Percentiles rank a stretch among this genome's conserved stretches.
Evolutionary conservation across 2,113 vertebrate species (phyloP).

Genomic region (Lethenteron camtschaticum): DNA sequence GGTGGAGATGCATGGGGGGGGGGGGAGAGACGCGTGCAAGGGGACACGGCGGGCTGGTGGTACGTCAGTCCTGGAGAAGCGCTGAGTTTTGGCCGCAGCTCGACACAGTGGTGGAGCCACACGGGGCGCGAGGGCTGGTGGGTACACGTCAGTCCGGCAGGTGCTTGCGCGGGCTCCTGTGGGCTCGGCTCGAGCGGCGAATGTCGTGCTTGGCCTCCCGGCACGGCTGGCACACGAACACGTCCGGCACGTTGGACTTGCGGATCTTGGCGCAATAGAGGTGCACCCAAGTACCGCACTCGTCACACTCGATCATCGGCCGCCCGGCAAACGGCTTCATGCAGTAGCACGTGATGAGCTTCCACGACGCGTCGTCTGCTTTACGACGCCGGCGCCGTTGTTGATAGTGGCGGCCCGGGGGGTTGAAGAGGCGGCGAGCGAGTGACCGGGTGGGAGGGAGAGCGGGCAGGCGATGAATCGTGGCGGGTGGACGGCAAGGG

Average conservation of each 20-base stretch:
- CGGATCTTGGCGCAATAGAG: conserved; percentile 93
- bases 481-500: too few relatives aligned
- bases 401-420: too few relatives aligned
- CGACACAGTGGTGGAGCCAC: too few relatives aligned
- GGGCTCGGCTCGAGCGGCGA: conserved; percentile 73
- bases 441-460: too few relatives aligned
- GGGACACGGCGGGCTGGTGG: too few relatives aligned
- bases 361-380: conserved; percentile 86
- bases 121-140: too few relatives aligned
- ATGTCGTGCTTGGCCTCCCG: conserved; percentile 63
- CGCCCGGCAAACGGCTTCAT: conserved; percentile 88
- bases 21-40: too few relatives aligned
- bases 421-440: too few relatives aligned
- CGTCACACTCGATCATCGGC: conserved; percentile 90
- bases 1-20: too few relatives aligned
- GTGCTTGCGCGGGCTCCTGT: conserved; percentile 55
- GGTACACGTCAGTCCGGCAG: conserved; percentile 46
- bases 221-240: conserved; percentile 85
- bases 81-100: too few relatives aligned
- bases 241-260: conserved; percentile 83
- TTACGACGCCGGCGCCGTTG: not conserved
- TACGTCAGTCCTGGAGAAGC: too few relatives aligned
- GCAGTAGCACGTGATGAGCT: conserved; percentile 93
- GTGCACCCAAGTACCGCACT: conserved; percentile 91
- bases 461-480: too few relatives aligned